Base-by-base conservation (phyloP, 2,113 vertebrate species). In the Aramus guarauna region DNA sequence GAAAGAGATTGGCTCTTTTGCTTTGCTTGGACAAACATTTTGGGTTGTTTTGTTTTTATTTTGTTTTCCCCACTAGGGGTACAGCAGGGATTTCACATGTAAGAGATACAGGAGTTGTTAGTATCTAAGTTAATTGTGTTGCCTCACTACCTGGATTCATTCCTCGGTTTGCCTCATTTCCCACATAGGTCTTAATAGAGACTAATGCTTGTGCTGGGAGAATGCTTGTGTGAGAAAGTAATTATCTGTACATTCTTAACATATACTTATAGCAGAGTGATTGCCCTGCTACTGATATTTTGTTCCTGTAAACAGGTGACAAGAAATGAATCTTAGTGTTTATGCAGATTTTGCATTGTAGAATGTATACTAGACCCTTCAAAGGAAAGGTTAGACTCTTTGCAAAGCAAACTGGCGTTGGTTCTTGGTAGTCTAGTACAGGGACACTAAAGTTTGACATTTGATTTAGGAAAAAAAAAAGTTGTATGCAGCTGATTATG, bases 291-390 rank as follows among this genome's bases (percentile, higher is more conserved):
- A 39, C 93, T 94, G 93, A 83, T 94, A 92, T 12, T 96, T 93
- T 94, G 94, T 97, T 97, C 95, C 96, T 97, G 94, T 97, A 96
- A 96, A 92, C 96, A 96, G 96, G 96, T 96, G 95, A 97, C 94
- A 95, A 97, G 89, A 97, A 92, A 91, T 95, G 84, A 97, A 96
- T 90, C 87, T 95, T 96, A 90, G 94, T 77, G 84, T 97, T 97
- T 96, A 97, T 97, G 94, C 96, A 97, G 94, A 96, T 97, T 96
- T 96, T 96, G 97, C 97, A 96, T 96, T 94, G 94, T 95, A 95
- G 96, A 97, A 96, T 97, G 96, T 97, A 97, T 96, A 94, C 96
- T 96, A 95, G 96, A 97, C 92, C 96, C 96, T 97, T 97, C 96
- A 95, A 85, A 96, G 95, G 91, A 96, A 90, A 97, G 96, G 97